Evolutionary conservation across 1,140 invertebrate genomes (phyloP), one percentile per base, ranked within the genome.

Genomic region (Pentalonia nigronervosa): DNA sequence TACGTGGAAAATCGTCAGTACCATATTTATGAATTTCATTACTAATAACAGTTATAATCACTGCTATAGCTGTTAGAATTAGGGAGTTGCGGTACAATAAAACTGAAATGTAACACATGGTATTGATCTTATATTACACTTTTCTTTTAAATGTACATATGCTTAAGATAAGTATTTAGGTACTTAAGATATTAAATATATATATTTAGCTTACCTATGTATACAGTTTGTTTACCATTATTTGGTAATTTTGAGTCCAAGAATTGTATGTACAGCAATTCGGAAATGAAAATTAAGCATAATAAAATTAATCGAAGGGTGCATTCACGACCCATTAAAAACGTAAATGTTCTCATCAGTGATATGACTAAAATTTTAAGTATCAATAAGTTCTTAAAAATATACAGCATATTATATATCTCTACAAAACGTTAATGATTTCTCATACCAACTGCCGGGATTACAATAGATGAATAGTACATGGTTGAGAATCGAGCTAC

Each of bases 301-400:
- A 93, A 48, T 53, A 93, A 53, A 83, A 84, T 84, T 25, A 93
- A 53, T 30, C 91, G 45, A 36, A 56, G 14, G 25, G 48, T 36
- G 20, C 11, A 45, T 93, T 84, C 48, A 41, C 45, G 76, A 7
- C 91, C 81, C 81, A 93, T 83, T 41, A 93, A 84, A 86, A 84
- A 93, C 11, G 91, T 84, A 56, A 93, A 93, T 7, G 47, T 84
- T 50, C 81, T 93, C 91, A 93, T 93, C 67, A 93, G 53, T 86
- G 91, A 93, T 56, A 93, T 53, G n/a, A 93, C 91, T 93, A 25
- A 20, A 93, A 93, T 50, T 34, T 7, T 30, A 90, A 60, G 53
- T 56, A 53, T 50, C 53, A 50, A 88, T 30, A 34, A 14, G 7
- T 41, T 41, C 21, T 36, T 48, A 47, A 30, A 14, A 6, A 20